Conservation (phyloP, 2,797 vertebrate genomes). For the Thunnus albacares region DNA sequence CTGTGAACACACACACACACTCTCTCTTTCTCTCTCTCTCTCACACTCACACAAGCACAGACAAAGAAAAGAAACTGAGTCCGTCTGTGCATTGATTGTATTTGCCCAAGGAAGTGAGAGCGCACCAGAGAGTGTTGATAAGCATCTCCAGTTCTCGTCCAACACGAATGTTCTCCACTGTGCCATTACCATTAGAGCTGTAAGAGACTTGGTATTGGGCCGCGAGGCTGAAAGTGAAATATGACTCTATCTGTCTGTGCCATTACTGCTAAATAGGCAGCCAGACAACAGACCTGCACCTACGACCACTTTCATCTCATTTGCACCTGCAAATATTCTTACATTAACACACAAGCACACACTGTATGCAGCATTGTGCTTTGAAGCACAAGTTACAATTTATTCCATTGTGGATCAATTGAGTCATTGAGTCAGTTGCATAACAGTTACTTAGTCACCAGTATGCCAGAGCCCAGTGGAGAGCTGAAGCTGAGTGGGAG, state of each 20-base stretch:
- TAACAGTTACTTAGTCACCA: conserved; percentile 84
- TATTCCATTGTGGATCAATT: conserved; percentile 71
- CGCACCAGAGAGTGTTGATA: conserved; percentile 58
- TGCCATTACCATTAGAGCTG: conserved; percentile 59
- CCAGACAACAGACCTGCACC: conserved; percentile 34
- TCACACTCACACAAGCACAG: conserved; percentile 23
- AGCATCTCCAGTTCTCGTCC: conserved; percentile 62
- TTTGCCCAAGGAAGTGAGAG: conserved; percentile 69
- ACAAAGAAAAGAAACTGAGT: conserved; percentile 46
- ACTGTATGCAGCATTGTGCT: conserved; percentile 20
- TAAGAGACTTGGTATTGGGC: conserved; percentile 54
- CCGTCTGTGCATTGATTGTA: conserved; percentile 60
- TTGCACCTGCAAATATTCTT: conserved; percentile 33
- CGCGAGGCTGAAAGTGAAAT: conserved; percentile 66
- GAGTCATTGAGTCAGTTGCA: conserved; percentile 80
- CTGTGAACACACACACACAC: conserved; percentile 33
- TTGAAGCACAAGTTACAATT: conserved; percentile 56
- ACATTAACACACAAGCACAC: conserved; percentile 21
- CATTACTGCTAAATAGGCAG: conserved; percentile 26
- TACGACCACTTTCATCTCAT: conserved; percentile 32
- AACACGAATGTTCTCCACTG: conserved; percentile 54
- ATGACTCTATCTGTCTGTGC: conserved; percentile 56
- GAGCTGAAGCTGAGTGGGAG: conserved; percentile 75
- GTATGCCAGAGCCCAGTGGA: conserved; percentile 69
- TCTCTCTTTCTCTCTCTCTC: not conserved